Percentiles rank a stretch among this genome's conserved stretches.
These are phyloP conservation scores for Pholis gunnellus DNA, from an alignment of 2,113 vertebrate species.

Conservation along the genomic window DNA sequence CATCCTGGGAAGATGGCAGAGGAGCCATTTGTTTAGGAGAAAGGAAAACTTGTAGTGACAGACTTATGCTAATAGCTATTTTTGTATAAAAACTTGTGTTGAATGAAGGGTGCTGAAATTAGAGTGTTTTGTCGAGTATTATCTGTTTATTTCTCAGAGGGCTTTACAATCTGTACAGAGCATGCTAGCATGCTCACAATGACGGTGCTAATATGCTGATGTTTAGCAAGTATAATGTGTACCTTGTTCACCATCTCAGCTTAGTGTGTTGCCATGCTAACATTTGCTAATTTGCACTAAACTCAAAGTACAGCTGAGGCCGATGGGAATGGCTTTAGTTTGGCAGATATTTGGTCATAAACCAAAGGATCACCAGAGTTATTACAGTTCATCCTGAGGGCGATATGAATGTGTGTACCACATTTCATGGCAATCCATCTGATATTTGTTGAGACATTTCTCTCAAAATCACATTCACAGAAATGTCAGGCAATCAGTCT, in stretches of 20 bases:
- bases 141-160: not conserved
- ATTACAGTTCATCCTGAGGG: not conserved
- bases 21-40: not conserved
- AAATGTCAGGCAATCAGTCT: not conserved
- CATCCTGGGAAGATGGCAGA: constrained; percentile 16
- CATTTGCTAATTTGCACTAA: too few species aligned
- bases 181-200: too few species aligned
- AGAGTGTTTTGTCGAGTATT: not conserved
- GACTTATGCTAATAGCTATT: not conserved
- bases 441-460: not conserved
- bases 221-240: not conserved
- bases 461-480: not conserved
- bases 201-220: too few species aligned
- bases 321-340: not conserved
- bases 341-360: not conserved
- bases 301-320: too few species aligned
- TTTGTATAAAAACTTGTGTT: not conserved
- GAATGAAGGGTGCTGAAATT: not conserved
- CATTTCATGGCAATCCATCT: not conserved
- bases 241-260: too few species aligned
- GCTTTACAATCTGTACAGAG: not conserved
- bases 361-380: not conserved
- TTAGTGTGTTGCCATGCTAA: too few species aligned
- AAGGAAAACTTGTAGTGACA: not conserved
- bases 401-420: not conserved